These are phyloP conservation scores for Benthosema pterotum DNA, from an alignment of 2,797 vertebrate genomes.

Conservation along the genomic window DNA sequence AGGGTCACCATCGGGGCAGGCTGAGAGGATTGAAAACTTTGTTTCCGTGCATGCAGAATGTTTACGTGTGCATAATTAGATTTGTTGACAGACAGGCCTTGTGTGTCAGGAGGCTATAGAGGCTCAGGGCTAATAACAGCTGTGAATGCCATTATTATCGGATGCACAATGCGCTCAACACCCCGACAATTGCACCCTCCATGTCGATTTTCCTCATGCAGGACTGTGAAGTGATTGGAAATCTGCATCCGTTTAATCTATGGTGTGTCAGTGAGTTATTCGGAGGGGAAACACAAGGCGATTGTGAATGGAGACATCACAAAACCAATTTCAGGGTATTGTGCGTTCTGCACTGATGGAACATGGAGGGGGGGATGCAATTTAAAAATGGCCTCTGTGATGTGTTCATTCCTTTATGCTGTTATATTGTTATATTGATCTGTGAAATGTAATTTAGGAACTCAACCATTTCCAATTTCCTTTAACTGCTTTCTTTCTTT, in stretches of 20 bases:
- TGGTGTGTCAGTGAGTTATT: slow-evolving; percentile 18
- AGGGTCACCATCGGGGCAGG: neutral
- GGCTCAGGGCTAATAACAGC: neutral
- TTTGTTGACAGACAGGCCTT: slow-evolving; percentile 3
- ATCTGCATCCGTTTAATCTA: slow-evolving; percentile 22
- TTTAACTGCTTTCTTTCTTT: slow-evolving; percentile 11
- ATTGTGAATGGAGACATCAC: slow-evolving; percentile 25
- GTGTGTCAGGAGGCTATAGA: slow-evolving; percentile 1
- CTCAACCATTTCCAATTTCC: slow-evolving; percentile 25
- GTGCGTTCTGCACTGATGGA: slow-evolving; percentile 22
- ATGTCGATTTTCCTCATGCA: neutral
- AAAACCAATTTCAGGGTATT: slow-evolving; percentile 38
- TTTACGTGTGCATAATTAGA: slow-evolving; percentile 7
- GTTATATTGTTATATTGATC: slow-evolving; percentile 31
- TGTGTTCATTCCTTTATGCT: slow-evolving; percentile 15
- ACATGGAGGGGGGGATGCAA: neutral
- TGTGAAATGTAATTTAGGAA: slow-evolving; percentile 26
- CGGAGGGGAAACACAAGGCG: slow-evolving; percentile 3
- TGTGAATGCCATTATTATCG: slow-evolving; percentile 1
- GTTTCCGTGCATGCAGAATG: neutral
- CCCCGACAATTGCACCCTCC: slow-evolving; percentile 6
- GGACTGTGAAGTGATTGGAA: slow-evolving; percentile 10
- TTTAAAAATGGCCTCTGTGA: slow-evolving; percentile 27
- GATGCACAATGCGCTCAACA: neutral
- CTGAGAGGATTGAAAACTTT: slow-evolving; percentile 2